phyloP scores from a whole-genome alignment of 2,888 invertebrate species.

The Conops quadrifasciatus region DNA sequence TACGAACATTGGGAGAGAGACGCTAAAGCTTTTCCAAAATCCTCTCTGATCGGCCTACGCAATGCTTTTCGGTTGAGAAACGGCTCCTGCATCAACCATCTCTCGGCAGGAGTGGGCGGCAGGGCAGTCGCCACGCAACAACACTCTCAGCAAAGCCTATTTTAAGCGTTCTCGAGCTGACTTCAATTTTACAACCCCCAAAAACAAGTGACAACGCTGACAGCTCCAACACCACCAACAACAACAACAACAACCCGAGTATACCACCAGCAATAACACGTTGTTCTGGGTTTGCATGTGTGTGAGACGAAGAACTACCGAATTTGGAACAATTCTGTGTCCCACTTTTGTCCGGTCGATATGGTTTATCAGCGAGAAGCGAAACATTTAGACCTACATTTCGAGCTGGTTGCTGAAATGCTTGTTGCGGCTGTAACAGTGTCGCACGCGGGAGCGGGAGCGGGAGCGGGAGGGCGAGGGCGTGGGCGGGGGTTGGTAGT shows the following conservation, averaged over 20 bases:
- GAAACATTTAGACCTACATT: conserved; percentile 26
- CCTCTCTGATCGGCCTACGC: no score
- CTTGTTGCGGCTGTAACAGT: background rate
- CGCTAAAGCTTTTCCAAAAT: no score
- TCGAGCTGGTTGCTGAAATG: conserved; percentile 8
- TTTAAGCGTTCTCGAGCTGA: no score
- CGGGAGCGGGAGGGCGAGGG: no score
- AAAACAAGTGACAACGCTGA: conserved; percentile 2
- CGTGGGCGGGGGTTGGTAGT: no score
- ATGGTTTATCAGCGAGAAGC: conserved; percentile 16
- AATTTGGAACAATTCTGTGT: conserved; percentile 16
- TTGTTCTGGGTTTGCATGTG: no score
- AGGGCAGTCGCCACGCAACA: background rate
- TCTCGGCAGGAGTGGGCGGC: background rate
- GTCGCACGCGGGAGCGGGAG: no score
- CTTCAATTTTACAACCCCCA: conserved; percentile 24
- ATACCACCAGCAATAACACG: no score
- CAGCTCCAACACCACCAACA: background rate
- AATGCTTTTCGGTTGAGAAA: no score
- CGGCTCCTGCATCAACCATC: no score
- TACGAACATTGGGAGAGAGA: no score
- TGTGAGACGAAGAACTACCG: background rate
- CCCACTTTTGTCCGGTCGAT: conserved; percentile 28
- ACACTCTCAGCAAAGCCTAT: background rate
- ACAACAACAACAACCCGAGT: no score